These are phyloP conservation scores for Tipula unca DNA, from an alignment of 2,888 invertebrate species.

Conservation along the genomic window DNA sequence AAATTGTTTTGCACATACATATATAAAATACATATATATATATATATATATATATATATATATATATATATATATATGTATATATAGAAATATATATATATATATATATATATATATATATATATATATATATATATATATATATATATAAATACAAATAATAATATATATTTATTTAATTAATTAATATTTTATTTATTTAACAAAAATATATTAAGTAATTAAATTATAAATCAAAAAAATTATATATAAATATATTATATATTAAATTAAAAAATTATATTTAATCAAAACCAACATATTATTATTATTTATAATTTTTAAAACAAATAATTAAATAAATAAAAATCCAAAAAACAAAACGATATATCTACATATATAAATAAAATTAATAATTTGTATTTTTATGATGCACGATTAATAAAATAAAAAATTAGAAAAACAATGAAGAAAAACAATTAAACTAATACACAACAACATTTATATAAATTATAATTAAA, in stretches of 20 bases:
- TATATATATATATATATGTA: too few relatives aligned
- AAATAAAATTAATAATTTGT: not conserved
- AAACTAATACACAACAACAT: not conserved
- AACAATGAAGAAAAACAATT: not conserved
- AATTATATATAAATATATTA: not conserved
- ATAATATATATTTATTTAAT: not conserved
- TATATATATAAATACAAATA: too few relatives aligned
- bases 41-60: too few relatives aligned
- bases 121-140: too few relatives aligned
- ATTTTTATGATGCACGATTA: not conserved
- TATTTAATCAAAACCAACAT: not conserved
- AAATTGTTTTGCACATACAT: not conserved
- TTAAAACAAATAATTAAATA: not conserved
- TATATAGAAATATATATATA: too few relatives aligned
- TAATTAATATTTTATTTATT: conserved; percentile 8
- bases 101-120: too few relatives aligned
- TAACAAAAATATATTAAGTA: not conserved
- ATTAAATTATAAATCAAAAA: not conserved
- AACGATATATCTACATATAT: too few relatives aligned
- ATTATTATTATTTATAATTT: not conserved
- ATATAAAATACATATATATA: not conserved
- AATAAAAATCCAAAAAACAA: not conserved
- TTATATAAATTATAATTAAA: not conserved
- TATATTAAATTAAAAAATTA: not conserved
- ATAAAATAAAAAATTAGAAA: not conserved